Evolutionary conservation across 2,888 invertebrate species (phyloP), one percentile per base, ranked within the genome.

Genomic region (Mythimna loreyi): DNA sequence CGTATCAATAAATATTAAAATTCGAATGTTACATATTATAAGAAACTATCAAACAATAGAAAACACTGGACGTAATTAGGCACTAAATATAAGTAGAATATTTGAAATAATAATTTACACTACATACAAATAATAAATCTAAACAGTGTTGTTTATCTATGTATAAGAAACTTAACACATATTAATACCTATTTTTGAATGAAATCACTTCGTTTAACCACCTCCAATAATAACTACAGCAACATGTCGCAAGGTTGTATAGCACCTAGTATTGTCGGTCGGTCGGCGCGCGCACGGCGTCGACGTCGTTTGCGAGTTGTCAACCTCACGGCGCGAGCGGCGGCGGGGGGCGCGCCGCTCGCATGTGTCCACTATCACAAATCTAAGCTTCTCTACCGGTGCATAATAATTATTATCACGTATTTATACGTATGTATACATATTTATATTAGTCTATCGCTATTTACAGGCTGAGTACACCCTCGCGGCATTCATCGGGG

Each of bases 181-280:
- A 91, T 91, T 92, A 94, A 93, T 93, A 94, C 91, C 93, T 94
- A 94, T 91, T 89, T 90, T 91, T 91, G 85, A 91, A 91, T 92
- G 81, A 88, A 92, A 92, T 93, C 92, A 94, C 92, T 91, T 93
- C 89, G 86, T 82, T 91, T 84, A 90, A 91, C 92, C 92, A 92
- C 88, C 89, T 93, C 90, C 89, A 91, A 89, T 91, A 92, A 92
- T 89, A 92, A 92, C 91, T 93, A 92, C 87, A 92, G 91, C 89
- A 94, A 92, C 92, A 88, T 91, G 91, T 93, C 91, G 93, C 92
- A 93, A 93, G 92, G 92, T 94, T 92, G 92, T 91, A 90, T 94
- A 95, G 95, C 95, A 95, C 95, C 95, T 95, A 94, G 93, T 95
- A 96, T 96, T 96, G 95, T 96, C 95, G 94, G 93, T 94, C 94